These are phyloP conservation scores for Periphyllus acericola DNA, from an alignment of 2,888 invertebrate genomes.

Conservation along the genomic window DNA sequence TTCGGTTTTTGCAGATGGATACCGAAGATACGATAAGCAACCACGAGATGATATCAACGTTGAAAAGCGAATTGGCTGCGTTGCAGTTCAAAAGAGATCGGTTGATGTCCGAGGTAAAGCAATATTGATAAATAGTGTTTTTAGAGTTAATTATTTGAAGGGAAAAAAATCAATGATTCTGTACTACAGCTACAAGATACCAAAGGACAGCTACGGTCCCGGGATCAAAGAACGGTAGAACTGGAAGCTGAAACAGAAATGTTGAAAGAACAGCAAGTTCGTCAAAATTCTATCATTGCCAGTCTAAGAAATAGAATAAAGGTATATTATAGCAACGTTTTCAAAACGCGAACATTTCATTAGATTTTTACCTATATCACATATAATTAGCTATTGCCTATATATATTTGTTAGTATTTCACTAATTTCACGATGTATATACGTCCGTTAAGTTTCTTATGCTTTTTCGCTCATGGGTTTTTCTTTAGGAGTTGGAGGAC, in stretches of 20 bases:
- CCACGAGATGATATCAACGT: slow-evolving; percentile 78
- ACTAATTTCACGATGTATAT: background rate
- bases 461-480: too few species aligned
- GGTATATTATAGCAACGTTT: slow-evolving; percentile 66
- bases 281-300: slow-evolving; percentile 82
- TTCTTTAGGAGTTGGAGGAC: slow-evolving; percentile 77
- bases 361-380: too few species aligned
- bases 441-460: background rate
- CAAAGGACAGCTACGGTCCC: slow-evolving; percentile 76
- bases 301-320: slow-evolving; percentile 81
- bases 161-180: background rate
- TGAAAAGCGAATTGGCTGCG: slow-evolving; percentile 85
- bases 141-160: background rate
- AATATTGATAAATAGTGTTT: background rate
- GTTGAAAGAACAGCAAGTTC: slow-evolving; percentile 81
- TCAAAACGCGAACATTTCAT: background rate
- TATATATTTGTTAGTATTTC: background rate
- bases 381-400: background rate
- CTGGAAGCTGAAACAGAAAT: slow-evolving; percentile 84
- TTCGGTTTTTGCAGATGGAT: slow-evolving; percentile 70
- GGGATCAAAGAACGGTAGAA: slow-evolving; percentile 79
- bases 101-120: slow-evolving; percentile 77
- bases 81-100: slow-evolving; percentile 86
- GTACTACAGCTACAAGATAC: slow-evolving; percentile 74
- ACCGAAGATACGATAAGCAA: slow-evolving; percentile 68